Base-by-base conservation (phyloP, 2,113 vertebrate genomes). In the Eidolon helvum region DNA sequence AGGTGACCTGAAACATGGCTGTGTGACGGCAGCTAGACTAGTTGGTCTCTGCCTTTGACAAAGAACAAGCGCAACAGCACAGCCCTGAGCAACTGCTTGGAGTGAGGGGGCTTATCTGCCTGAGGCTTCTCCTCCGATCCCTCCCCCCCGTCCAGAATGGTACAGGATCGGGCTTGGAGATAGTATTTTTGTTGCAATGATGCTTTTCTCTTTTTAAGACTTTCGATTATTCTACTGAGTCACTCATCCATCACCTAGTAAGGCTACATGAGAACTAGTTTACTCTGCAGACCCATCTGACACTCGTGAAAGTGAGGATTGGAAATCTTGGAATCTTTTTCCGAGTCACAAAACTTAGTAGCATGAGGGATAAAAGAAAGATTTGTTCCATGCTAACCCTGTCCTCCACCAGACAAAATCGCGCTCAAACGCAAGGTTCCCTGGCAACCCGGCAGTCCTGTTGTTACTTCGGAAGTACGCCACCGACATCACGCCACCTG, bases 401-500 rank as follows among this genome's bases (percentile, higher is more conserved):
- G 1, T 10, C 12, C 18, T 89, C 15, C 5, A 14, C 10, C 22
- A 74, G 28, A 85, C 40, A 72, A 28, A 19, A 19, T 33, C 2
- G 48, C 80, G 65, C 43, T 71, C 59, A 45, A 28, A 48, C 14
- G 30, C 24, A n/a, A 1, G 5, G n/a, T n/a, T n/a, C n/a, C n/a
- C n/a, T n/a, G n/a, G n/a, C n/a, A 65, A 33, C 57, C 28, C 38
- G 14, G 5, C 3, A 43, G 22, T 38, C 0, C 30, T 35, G 5
- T 66, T 50, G 22, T 14, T 15, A 26, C 48, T n/a, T 88, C n/a
- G 14, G 77, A n/a, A 55, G 14, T 59, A 11, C 38, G 95, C 38
- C 65, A 50, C 18, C 30, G 78, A 75, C 90, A 69, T 18, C 28
- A 1, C 95, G 95, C 63, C 66, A 86, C 96, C 86, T 89, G 89